These are phyloP conservation scores for Centropus unirufus DNA, from an alignment of 2,113 vertebrate genomes.

Conservation along the genomic window DNA sequence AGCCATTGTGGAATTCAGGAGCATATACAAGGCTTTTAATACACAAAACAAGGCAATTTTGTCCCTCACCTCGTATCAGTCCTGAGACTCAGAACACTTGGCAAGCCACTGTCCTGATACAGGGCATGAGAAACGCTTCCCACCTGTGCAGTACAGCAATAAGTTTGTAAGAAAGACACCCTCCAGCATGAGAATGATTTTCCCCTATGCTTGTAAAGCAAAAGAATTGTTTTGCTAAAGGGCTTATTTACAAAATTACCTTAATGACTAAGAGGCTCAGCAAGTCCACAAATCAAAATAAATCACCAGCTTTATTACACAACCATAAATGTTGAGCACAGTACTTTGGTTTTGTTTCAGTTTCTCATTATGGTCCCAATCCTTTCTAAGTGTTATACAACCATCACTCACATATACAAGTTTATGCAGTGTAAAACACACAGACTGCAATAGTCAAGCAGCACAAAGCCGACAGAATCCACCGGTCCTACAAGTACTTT, in stretches of 20 bases:
- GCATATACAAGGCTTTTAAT: neutral
- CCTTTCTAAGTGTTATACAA: neutral
- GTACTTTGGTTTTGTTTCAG: constrained; percentile 1
- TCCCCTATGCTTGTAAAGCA: neutral
- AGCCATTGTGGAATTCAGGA: neutral
- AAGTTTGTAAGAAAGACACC: neutral
- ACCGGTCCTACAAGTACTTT: neutral
- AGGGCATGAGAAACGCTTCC: neutral
- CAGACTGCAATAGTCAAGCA: neutral
- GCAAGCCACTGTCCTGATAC: neutral
- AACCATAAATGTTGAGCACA: neutral
- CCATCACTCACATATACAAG: fast-evolving
- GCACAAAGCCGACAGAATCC: neutral
- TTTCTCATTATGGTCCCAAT: neutral
- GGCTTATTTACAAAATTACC: neutral
- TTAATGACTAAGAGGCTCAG: constrained; percentile 6
- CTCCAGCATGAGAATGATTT: neutral
- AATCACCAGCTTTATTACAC: constrained; percentile 20
- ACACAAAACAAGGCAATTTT: neutral
- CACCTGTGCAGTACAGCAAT: neutral
- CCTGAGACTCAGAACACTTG: neutral
- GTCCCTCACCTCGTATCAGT: neutral
- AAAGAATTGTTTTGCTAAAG: neutral
- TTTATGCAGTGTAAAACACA: neutral
- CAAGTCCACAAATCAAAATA: constrained; percentile 36